Base-by-base conservation (phyloP, 2,797 vertebrate species). In the Gymnothorax reevesii region DNA sequence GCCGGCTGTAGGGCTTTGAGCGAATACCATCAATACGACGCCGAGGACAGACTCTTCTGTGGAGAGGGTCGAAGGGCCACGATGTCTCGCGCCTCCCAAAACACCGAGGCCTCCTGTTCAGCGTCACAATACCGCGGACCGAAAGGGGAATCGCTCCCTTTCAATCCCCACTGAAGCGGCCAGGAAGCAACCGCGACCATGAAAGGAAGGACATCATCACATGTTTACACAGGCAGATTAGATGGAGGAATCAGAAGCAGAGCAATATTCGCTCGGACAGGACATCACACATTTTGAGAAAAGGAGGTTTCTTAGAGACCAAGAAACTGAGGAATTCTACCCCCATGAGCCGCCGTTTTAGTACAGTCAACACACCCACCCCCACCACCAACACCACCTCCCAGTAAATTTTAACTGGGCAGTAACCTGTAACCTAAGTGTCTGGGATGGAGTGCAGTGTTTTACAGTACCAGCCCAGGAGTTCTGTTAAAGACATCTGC, bases 401-500 rank as follows among this genome's bases (percentile, higher is more conserved):
- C 86, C 75, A 89, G 80, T 86, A 88, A 88, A 87, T 89, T 69
- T 92, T 89, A 90, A 90, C 85, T 92, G 71, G 64, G 49, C 54
- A 77, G 83, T 88, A 84, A 89, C 83, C 87, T 90, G 87, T 92
- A 92, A 91, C 85, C 83, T 85, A 77, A 54, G 86, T 86, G 87
- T 79, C 84, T 87, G 89, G 89, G 91, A 93, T 91, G 86, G 88
- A 88, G 88, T 88, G 80, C 42, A 55, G 92, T 93, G 92, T 91
- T 86, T 88, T 83, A 85, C 17, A 89, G 62, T 87, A 88, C 86
- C 87, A 88, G 2, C 33, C 88, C 87, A 87, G 91, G 84, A 57
- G 49, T 71, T 54, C 66, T 59, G 80, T 85, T 27, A 82, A 82
- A 66, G 25, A 85, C 83, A 82, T 71, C 60, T 87, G 83, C 52